Evolutionary conservation across 2,113 vertebrate genomes (phyloP).

Genomic region (Equus przewalskii): DNA sequence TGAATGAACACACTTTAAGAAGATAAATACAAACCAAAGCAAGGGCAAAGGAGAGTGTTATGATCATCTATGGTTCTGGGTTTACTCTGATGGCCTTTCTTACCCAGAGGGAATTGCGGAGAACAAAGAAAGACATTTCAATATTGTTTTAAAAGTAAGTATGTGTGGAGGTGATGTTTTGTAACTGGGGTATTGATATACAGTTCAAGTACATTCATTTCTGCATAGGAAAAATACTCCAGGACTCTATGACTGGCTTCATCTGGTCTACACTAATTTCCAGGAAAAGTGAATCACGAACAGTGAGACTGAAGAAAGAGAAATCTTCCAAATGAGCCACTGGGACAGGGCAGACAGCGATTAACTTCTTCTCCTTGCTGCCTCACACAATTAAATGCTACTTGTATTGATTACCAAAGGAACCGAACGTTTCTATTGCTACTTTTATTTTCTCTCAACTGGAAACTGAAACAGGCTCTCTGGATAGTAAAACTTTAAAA

Average conservation of each 20-base stretch:
- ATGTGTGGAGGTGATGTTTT: not conserved
- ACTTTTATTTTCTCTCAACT: constrained; percentile 38
- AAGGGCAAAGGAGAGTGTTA: not conserved
- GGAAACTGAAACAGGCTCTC: not conserved
- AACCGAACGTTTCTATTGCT: not conserved
- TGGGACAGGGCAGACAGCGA: not conserved
- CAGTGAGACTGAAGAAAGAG: constrained; percentile 19
- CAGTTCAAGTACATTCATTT: not conserved
- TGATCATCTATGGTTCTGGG: not conserved
- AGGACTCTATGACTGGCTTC: not conserved
- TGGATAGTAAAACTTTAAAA: not conserved
- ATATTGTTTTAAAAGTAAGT: not conserved
- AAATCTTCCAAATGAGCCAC: not conserved
- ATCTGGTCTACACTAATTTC: constrained; percentile 15
- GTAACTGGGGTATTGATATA: not conserved
- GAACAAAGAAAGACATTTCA: not conserved
- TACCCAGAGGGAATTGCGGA: not conserved
- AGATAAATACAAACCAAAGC: not conserved
- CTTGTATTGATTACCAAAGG: not conserved
- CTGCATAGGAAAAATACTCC: constrained; percentile 1
- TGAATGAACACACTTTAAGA: not conserved
- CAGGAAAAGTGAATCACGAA: constrained; percentile 44
- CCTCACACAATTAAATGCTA: not conserved
- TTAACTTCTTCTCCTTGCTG: not conserved
- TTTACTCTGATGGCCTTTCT: not conserved